phyloP scores from a whole-genome alignment of 2,888 invertebrate species.

The Patella ulyssiponensis region DNA sequence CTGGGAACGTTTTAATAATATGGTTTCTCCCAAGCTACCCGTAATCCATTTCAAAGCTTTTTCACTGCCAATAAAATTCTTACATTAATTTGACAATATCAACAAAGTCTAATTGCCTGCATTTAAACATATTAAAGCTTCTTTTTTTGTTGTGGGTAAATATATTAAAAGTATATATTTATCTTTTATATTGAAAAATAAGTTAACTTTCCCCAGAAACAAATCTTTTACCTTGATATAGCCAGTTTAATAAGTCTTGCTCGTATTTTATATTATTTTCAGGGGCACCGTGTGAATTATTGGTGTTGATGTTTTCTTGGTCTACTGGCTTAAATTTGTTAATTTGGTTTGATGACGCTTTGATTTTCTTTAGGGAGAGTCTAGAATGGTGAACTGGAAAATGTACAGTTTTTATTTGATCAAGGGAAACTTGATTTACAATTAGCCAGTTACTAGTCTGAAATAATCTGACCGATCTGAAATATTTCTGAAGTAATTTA shows the following conservation, averaged over 20 bases:
- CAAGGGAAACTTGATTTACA: background rate
- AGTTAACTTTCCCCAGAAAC: background rate
- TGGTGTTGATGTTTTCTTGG: too few species aligned
- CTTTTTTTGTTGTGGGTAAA: background rate
- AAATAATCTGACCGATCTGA: background rate
- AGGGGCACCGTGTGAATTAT: background rate
- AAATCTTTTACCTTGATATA: background rate
- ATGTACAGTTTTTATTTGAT: background rate
- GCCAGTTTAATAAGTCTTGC: background rate
- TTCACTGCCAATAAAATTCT: background rate
- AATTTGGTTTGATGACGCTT: too few species aligned
- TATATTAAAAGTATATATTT: background rate
- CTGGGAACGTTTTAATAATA: background rate
- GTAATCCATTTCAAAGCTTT: background rate
- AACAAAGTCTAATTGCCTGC: background rate
- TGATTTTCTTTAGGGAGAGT: too few species aligned
- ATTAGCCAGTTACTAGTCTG: background rate
- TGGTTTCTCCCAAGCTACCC: background rate
- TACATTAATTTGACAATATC: background rate
- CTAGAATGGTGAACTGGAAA: too few species aligned
- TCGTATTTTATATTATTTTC: background rate
- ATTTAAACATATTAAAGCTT: background rate
- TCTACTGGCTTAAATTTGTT: too few species aligned
- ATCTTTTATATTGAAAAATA: background rate
- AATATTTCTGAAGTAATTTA: background rate